Evolutionary conservation across 2,113 vertebrate species (phyloP).

Genomic region (Ageneiosus marmoratus): DNA sequence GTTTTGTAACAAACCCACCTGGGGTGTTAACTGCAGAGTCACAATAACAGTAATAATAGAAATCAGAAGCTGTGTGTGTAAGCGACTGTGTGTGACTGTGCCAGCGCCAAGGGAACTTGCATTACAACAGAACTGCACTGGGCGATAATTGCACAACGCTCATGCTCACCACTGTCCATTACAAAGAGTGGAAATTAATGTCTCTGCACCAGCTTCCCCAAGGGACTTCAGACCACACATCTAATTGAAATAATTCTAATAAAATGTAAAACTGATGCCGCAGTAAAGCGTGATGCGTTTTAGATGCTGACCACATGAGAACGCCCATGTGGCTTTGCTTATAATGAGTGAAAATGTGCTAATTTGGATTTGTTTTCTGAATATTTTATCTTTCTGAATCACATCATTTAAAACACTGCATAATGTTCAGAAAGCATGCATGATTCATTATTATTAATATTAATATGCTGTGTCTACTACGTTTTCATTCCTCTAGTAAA

Average conservation of each 20-base stretch:
- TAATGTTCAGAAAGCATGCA: background rate
- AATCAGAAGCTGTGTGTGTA: slow-evolving; percentile 9
- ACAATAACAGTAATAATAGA: slow-evolving; percentile 29
- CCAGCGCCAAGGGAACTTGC: slow-evolving; percentile 35
- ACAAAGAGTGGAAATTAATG: slow-evolving; percentile 37
- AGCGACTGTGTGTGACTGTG: background rate
- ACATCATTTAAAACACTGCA: background rate
- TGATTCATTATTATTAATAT: background rate
- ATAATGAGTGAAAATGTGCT: background rate
- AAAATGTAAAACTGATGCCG: slow-evolving; percentile 34
- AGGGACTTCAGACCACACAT: background rate
- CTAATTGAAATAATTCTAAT: slow-evolving; percentile 37
- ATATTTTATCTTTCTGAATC: background rate
- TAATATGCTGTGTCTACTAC: background rate
- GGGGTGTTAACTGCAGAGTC: slow-evolving; percentile 6
- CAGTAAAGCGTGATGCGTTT: background rate
- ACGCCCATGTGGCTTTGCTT: background rate
- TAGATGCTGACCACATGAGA: background rate
- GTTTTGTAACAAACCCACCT: slow-evolving; percentile 22
- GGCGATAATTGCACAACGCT: slow-evolving; percentile 39
- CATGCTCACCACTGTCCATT: slow-evolving; percentile 13
- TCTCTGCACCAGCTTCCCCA: slow-evolving; percentile 10
- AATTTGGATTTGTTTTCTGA: background rate
- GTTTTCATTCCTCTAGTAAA: background rate
- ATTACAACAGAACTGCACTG: slow-evolving; percentile 30